A percentile compares a stretch with the other conserved stretches of the same genome.
Evolutionary conservation across 2,797 vertebrate genomes (phyloP).

Genomic region (Oreochromis grahami): DNA sequence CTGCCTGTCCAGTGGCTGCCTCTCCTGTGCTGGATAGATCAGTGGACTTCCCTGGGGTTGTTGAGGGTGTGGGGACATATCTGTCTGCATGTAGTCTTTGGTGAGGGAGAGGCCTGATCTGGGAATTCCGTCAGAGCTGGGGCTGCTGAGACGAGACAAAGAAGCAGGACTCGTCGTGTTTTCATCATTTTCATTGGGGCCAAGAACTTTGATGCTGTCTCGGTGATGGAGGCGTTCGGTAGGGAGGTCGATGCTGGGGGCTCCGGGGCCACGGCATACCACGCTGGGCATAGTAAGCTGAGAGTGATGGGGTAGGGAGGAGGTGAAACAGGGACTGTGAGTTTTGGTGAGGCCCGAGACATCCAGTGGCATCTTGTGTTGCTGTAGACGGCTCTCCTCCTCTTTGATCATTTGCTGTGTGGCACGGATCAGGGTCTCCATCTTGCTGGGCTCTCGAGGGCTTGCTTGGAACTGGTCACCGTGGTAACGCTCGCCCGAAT

Average conservation of each 20-base stretch:
- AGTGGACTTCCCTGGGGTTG: constrained; percentile 83
- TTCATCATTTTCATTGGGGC: constrained; percentile 84
- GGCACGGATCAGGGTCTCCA: constrained; percentile 91
- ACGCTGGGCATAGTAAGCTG: constrained; percentile 82
- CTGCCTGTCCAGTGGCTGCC: constrained; percentile 90
- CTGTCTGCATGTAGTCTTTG: constrained; percentile 90
- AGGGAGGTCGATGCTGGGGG: constrained; percentile 70
- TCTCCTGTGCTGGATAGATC: constrained; percentile 83
- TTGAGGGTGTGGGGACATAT: constrained; percentile 83
- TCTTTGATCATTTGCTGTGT: constrained; percentile 98
- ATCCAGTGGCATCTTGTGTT: constrained; percentile 82
- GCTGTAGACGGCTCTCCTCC: constrained; percentile 88
- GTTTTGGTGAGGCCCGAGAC: constrained; percentile 83
- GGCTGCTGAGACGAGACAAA: constrained; percentile 89
- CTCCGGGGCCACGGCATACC: constrained; percentile 77
- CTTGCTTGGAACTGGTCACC: constrained; percentile 85
- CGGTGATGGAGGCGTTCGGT: constrained; percentile 86
- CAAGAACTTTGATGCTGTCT: constrained; percentile 79
- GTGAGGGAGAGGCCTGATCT: constrained; percentile 70
- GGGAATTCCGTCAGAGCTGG: constrained; percentile 86
- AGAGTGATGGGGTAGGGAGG: constrained; percentile 81
- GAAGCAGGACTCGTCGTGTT: constrained; percentile 80
- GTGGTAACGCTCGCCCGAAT: constrained; percentile 88
- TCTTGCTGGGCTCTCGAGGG: constrained; percentile 91
- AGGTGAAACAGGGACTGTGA: constrained; percentile 80